Percentiles rank a stretch among this genome's conserved stretches.
These are phyloP conservation scores for Camponotus floridanus DNA, from an alignment of 1,140 invertebrate genomes.

Conservation along the genomic window DNA sequence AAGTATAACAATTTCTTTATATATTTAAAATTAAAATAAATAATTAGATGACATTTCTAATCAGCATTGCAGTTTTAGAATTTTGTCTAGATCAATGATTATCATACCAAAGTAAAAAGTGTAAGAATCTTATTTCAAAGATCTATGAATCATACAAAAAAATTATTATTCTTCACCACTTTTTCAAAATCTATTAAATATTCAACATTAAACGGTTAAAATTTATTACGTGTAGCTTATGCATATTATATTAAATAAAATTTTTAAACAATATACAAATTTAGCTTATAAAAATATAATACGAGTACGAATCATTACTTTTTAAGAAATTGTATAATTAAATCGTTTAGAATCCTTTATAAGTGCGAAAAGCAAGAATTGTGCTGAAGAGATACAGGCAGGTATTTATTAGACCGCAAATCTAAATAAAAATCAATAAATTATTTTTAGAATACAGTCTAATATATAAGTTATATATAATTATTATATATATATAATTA, in stretches of 20 bases:
- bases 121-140: background rate
- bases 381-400: slow-evolving; percentile 91
- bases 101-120: slow-evolving; percentile 9
- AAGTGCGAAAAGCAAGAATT: slow-evolving; percentile 90
- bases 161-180: background rate
- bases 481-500: too few species aligned
- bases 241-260: background rate
- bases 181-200: background rate
- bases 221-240: background rate
- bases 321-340: background rate
- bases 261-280: slow-evolving; percentile 6
- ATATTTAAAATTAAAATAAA: background rate
- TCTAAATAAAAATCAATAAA: slow-evolving; percentile 86
- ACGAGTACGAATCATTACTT: background rate
- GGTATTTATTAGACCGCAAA: slow-evolving; percentile 90
- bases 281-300: background rate
- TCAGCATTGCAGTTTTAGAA: background rate
- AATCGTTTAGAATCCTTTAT: slow-evolving; percentile 88
- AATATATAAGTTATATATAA: background rate
- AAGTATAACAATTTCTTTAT: background rate
- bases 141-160: background rate
- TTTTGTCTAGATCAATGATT: background rate
- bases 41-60: background rate
- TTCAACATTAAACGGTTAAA: background rate
- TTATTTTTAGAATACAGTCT: background rate